Evolutionary conservation across 2,113 vertebrate genomes (phyloP), one percentile per base, ranked within the genome.

Genomic region (Elanoides forficatus): DNA sequence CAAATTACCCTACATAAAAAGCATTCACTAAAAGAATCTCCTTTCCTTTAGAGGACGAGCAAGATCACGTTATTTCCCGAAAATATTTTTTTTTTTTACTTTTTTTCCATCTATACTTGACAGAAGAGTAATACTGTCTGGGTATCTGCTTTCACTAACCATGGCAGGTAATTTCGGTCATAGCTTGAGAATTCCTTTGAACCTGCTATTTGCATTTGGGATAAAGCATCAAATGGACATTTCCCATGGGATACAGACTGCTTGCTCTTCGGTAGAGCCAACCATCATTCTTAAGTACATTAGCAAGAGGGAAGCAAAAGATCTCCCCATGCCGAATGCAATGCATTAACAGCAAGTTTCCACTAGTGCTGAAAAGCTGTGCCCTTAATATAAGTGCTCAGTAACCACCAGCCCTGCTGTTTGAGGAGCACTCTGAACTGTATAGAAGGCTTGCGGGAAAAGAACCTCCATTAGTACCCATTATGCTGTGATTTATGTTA

Each of bases 381-480:
- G 96, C 95, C 96, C 92, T 97, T 98, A 94, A 97, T 95, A 0
- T 89, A 97, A 97, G 96, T 89, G 95, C 90, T 91, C 92, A 95
- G 92, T 27, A 92, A 82, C 87, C 92, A 92, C 88, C 90, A 92
- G 86, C 88, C 70, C 79, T 72, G 92, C 86, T 73, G 85, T 48
- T 26, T 16, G 96, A 92, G 86, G 70, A 94, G 93, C 80, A 81
- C 93, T 94, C 72, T 14, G 81, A 87, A 43, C 80, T 58, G 34
- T 59, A 90, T 59, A 92, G 95, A 96, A 97, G 86, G 91, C 89
- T 94, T 95, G 56, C 0, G 18, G 80, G 91, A 93, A 95, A 92
- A 81, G 85, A 86, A 78, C 38, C 9, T 88, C 63, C 63, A 65
- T 68, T 53, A 86, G 87, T 83, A 93, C 63, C 93, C 95, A 97